Percentiles rank a stretch among this genome's conserved stretches.
Evolutionary conservation across 2,797 vertebrate genomes (phyloP).

Genomic region (Corythornis leucogaster): DNA sequence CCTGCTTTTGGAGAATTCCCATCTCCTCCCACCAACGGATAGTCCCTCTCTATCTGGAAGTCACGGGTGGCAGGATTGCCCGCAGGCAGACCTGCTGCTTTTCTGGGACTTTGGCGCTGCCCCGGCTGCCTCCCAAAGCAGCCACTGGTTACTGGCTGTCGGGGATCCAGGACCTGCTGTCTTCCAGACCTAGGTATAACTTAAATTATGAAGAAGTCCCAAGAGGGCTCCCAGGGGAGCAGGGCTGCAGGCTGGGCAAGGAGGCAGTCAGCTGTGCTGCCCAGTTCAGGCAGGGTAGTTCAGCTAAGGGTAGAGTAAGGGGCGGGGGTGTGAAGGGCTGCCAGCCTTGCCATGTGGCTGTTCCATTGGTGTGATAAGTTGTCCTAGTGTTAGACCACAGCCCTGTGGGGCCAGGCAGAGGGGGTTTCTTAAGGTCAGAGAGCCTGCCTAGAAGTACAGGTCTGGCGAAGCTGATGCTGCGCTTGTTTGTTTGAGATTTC

Average conservation of each 20-base stretch:
- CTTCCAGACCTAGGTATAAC: background rate
- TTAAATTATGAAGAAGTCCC: background rate
- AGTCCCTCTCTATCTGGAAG: background rate
- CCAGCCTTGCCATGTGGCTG: background rate
- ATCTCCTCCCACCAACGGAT: background rate
- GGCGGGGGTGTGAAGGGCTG: background rate
- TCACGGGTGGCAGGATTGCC: background rate
- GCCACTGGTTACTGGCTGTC: background rate
- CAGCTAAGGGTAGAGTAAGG: background rate
- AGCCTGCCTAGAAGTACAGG: fast-evolving
- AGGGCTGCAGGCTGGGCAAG: background rate
- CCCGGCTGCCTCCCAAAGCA: background rate
- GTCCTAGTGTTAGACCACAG: background rate
- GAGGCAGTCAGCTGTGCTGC: fast-evolving
- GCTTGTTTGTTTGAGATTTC: background rate
- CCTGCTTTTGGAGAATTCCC: background rate
- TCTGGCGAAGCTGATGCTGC: background rate
- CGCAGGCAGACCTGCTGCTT: background rate
- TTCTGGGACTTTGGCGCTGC: background rate
- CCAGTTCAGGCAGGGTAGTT: background rate
- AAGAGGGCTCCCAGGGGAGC: background rate
- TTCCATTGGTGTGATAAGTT: background rate
- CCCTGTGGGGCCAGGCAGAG: background rate
- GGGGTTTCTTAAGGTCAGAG: background rate
- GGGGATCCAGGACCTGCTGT: background rate